Evolutionary conservation across 1,140 invertebrate species (phyloP), one percentile per base, ranked within the genome.

Genomic region (Apis florea): DNA sequence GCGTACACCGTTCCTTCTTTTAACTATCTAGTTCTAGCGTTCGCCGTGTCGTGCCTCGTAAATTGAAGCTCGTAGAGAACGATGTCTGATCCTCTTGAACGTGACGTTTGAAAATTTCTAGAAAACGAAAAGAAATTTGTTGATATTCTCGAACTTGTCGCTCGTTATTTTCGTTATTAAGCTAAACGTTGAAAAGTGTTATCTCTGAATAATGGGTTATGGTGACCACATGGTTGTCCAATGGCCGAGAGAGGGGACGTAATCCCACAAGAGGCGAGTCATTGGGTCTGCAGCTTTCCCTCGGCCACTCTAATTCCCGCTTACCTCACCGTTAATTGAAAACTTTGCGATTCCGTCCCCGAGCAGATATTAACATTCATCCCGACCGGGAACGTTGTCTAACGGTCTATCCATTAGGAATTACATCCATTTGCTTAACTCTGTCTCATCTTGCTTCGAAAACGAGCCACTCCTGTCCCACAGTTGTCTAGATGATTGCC

Each of bases 311-410:
- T 87, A 87, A 85, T 85, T 83, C 75, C 51, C 71, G 74, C 64
- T 86, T 76, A 72, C 61, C 69, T 79, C 68, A 70, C 31, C 82
- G 85, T 87, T 86, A 86, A 87, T 83, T 87, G 82, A 81, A 87
- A 87, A 86, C 84, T 86, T 83, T 86, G 58, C 85, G 71, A 69
- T 71, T 83, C 73, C 59, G 70, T 83, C 75, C 77, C 53, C 63
- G 77, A 64, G 58, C 67, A 85, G 82, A 86, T 86, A 87, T 87
- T 86, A 86, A 86, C 85, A 81, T 84, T 86, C 84, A 86, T 86
- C 71, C 70, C 68, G 51, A 21, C 79, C 56, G 40, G 74, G 53
- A 78, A 58, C 85, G 70, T 71, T 70, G 79, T 70, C 83, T 85
- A 86, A 86, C 85, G 83, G 64, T 75, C 53, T 75, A 85, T 85